Base-by-base conservation (phyloP, 2,888 invertebrate species). In the Ornithoptera priamus region DNA sequence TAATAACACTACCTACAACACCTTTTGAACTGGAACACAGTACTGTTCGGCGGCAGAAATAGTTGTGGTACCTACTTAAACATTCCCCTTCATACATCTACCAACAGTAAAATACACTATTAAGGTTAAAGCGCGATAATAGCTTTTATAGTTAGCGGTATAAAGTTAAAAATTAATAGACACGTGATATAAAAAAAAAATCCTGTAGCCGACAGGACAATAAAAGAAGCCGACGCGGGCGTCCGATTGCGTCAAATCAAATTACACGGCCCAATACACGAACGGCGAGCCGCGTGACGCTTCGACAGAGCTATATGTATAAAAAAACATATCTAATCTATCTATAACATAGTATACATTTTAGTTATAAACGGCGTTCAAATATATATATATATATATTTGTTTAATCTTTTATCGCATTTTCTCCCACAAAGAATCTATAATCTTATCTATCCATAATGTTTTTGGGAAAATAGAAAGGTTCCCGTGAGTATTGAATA, bases 191-290 rank as follows among this genome's bases (percentile, higher is more conserved):
- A 20, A 53, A 60, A 30, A 30, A 53, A 68, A 39, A 59, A 50
- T 42, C 39, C 20, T 10, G 39, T 3, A 7, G 30, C 6, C 53
- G 59, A 39, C 46, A 61, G 61, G 42, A 56, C 64, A 65, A 65
- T 46, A 24, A 65, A 56, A 61, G 46, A 62, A 57, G 24, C 61
- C 20, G 57, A 57, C 42, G 39, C 68, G 61, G 53, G 65, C 57
- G 69, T 65, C 69, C 61, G 61, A 65, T 69, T 46, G 65, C 61
- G 69, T 69, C 61, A 61, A 61, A 65, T 69, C 65, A 53, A 69
- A 65, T 69, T 65, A 65, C 61, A 65, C 61, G 61, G 42, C 56
- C 61, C 56, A 61, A 65, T 60, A 69, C 42, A 65, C 42, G 61
- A 39, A 65, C 42, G 61, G 56, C 46, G 61, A 56, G 65, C 65